Base-by-base conservation (phyloP, 2,888 invertebrate genomes). In the Oasisia sp. region DNA sequence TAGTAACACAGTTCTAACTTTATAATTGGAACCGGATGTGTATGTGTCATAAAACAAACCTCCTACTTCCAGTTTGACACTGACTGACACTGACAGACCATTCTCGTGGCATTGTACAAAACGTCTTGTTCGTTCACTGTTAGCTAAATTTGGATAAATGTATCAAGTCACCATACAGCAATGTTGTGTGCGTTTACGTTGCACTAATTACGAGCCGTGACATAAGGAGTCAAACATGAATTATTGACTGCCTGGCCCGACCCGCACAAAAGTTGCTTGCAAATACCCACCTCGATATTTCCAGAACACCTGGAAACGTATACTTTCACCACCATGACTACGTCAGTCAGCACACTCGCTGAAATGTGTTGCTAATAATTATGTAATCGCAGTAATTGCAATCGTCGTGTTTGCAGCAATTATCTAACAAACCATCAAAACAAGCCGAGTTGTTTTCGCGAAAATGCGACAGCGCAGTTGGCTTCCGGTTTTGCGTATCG, bases 241-340 rank as follows among this genome's bases (percentile, higher is more conserved):
- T 50, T 50, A 50, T 50, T 14, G 50, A 50, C 50, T 50, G 50
- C 1, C 50, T 50, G 50, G 8, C 50, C 50, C 50, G 50, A 7
- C 50, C 50, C 50, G 2, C 5, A 50, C 50, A 50, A 50, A 50
- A 50, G 9, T 2, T 50, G 50, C 50, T 50, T 50, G 50, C 50
- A 50, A 50, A 50, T n/a, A 92, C 91, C 91, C 32, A 93, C 93
- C 92, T 93, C 92, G 89, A 92, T 92, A 91, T 93, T 93, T 89
- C 93, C 93, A 56, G 93, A 93, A 50, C 92, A 92, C 38, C 50
- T 91, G 32, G 93, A 93, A 38, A 92, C 91, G 56, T 89, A 93
- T 19, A 93, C 92, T 91, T 92, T 92, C 91, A 93, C 92, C 90
- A 93, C 93, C 93, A 93, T 93, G 74, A 74, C 74, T 74, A 27